Evolutionary conservation across 2,797 vertebrate genomes (phyloP).

Genomic region (Hypotaenidia okinawae): DNA sequence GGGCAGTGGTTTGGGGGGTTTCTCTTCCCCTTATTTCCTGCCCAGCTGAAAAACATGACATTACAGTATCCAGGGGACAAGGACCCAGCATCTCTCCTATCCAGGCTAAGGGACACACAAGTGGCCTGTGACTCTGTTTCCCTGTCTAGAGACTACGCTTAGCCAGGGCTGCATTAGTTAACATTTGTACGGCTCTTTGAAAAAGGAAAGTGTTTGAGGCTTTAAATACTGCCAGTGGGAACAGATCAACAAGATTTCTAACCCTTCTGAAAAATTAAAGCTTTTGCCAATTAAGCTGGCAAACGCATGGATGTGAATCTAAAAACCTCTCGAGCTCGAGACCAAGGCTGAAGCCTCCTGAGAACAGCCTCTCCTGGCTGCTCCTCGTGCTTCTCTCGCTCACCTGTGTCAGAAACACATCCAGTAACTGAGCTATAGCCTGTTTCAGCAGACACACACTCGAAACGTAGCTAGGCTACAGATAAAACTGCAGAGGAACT

Average conservation of each 20-base stretch:
- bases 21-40: neutral
- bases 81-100: neutral
- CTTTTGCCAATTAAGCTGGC: conserved; percentile 66
- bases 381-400: neutral
- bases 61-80: neutral
- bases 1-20: neutral
- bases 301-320: conserved; percentile 37
- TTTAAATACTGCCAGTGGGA: conserved; percentile 61
- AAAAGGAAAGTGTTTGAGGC: conserved; percentile 49
- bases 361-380: conserved; percentile 33
- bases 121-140: neutral
- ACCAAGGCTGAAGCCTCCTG: conserved; percentile 23
- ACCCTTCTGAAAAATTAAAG: conserved; percentile 60
- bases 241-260: conserved; percentile 63
- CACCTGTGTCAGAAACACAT: neutral
- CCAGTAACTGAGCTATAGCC: neutral
- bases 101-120: neutral
- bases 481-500: neutral
- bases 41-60: neutral
- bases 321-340: conserved; percentile 49
- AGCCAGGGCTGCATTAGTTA: conserved; percentile 26
- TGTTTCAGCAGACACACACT: neutral
- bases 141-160: neutral
- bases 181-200: conserved; percentile 46
- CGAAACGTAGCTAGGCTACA: neutral